Evolutionary conservation across 92 coral and sea anemone species (phyloP).

Genomic region (Bergia sp.): DNA sequence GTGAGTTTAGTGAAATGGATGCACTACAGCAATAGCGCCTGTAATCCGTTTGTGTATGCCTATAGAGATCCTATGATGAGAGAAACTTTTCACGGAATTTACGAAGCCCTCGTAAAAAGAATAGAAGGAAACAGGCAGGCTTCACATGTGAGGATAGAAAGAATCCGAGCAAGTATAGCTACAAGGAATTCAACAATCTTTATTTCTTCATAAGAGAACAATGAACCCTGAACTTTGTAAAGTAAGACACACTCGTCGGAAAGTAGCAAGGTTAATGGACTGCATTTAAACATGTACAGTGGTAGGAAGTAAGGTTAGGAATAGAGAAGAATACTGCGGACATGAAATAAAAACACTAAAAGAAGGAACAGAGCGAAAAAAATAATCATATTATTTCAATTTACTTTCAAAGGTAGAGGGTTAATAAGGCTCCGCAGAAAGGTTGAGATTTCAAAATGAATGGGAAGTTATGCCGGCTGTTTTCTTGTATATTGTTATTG

Average conservation of each 20-base stretch:
- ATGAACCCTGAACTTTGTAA: background rate
- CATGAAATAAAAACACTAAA: no score
- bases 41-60: constrained; percentile 40
- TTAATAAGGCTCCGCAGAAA: no score
- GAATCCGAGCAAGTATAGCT: background rate
- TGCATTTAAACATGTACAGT: no score
- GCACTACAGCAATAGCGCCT: constrained; percentile 41
- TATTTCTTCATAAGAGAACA: background rate
- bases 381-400: no score
- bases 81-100: constrained; percentile 15
- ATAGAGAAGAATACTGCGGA: no score
- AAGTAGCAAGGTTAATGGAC: no score
- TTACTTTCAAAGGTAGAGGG: no score
- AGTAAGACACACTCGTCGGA: background rate
- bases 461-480: no score
- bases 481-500: no score
- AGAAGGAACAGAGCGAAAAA: no score
- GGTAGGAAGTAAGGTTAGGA: no score
- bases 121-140: background rate
- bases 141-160: background rate
- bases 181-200: background rate
- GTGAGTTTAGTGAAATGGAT: constrained; percentile 33
- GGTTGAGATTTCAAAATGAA: no score
- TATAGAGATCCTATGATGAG: constrained; percentile 39
- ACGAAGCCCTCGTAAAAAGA: background rate